Evolutionary conservation across 2,113 vertebrate genomes (phyloP), one percentile per base, ranked within the genome.

Genomic region (Amphiprion ocellaris): DNA sequence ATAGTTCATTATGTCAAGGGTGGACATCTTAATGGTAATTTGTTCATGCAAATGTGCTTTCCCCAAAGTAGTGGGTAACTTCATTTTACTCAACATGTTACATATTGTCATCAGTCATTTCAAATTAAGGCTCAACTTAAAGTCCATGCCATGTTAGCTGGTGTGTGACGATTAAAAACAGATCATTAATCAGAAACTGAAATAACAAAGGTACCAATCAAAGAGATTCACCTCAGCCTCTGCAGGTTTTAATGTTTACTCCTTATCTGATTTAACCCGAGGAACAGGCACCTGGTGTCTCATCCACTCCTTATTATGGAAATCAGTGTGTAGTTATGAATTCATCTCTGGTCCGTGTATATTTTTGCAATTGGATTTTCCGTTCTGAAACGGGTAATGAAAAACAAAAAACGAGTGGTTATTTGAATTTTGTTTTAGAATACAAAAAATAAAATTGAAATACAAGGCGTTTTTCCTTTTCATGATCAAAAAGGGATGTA

Each of bases 231-330:
- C 24, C 60, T 56, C 70, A 30, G 23, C 24, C 28, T 21, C 24
- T 68, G 63, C 30, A 70, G n/a, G 17, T n/a, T 41, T 23, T 30
- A 75, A 28, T 59, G 19, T 69, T 81, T 77, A 58, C 56, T 46
- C 53, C 21, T 70, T 37, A 33, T 78, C 47, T 24, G 59, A 73
- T 65, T 69, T 52, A 77, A 71, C 58, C 67, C 10, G 17, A 46
- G 60, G 62, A 44, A 10, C 28, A 62, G 41, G 61, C 44, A 70
- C 64, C 55, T 47, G 70, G 19, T 21, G 41, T 66, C 24, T 61
- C 39, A 79, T 65, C 8, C 9, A 53, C 75, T 62, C 77, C 15
- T 21, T 12, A 54, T 74, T 75, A 58, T 67, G 66, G 56, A 83
- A 69, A 83, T 55, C 33, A 65, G 39, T 30, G 30, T 41, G 12